phyloP scores from a whole-genome alignment of 2,888 invertebrate genomes.

The Apocheima hispidaria region DNA sequence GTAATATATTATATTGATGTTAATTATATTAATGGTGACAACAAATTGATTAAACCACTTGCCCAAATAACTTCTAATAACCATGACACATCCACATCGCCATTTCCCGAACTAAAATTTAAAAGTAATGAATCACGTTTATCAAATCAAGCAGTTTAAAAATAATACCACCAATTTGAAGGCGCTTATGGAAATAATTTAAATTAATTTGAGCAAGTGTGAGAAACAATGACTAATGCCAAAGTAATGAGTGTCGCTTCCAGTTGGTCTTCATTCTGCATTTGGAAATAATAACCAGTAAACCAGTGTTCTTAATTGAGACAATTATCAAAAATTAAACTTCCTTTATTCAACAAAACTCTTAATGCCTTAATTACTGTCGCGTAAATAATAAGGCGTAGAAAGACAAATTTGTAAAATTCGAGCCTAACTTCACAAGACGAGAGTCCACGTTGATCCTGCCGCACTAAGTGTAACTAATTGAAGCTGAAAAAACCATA shows the following conservation, averaged over 20 bases:
- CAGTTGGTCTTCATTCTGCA: constrained; percentile 16
- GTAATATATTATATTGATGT: not conserved
- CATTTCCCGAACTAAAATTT: not conserved
- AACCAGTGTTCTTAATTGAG: constrained; percentile 2
- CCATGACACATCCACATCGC: constrained; percentile 15
- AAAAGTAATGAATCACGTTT: constrained; percentile 20
- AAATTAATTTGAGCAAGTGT: constrained; percentile 32
- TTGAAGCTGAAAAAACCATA: no score
- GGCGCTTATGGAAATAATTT: constrained; percentile 14
- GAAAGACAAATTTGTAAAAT: no score
- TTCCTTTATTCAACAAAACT: no score
- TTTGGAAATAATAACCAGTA: constrained; percentile 8
- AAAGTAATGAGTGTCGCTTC: constrained; percentile 25
- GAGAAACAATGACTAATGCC: constrained; percentile 23
- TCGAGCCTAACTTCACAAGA: no score
- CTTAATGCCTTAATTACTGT: no score
- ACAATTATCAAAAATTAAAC: not conserved
- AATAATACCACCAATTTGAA: constrained; percentile 9
- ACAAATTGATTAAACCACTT: constrained; percentile 19
- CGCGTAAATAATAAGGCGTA: no score
- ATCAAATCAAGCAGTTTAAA: constrained; percentile 21
- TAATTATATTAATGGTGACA: not conserved
- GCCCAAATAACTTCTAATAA: not conserved
- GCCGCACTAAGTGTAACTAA: no score
- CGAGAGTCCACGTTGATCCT: no score